A percentile compares a stretch with the other conserved stretches of the same genome.
These are phyloP conservation scores for Botia kubotai DNA, from an alignment of 2,797 vertebrate species.

Conservation along the genomic window DNA sequence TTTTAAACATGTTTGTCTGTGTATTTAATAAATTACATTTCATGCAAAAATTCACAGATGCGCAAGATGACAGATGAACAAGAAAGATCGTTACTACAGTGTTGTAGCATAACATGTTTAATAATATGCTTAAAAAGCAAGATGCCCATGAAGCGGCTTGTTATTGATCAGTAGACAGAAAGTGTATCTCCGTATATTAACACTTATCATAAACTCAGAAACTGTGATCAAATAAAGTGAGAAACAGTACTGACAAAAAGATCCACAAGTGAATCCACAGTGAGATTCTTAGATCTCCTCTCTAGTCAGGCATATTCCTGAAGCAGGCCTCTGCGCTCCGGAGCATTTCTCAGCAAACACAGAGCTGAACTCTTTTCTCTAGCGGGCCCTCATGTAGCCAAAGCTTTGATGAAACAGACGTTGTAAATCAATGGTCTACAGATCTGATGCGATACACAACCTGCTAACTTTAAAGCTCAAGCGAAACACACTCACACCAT, in stretches of 20 bases:
- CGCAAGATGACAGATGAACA: neutral
- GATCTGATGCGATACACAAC: neutral
- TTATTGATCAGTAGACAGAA: neutral
- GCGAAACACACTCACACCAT: neutral
- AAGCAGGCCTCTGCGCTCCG: constrained; percentile 16
- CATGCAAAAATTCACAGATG: neutral
- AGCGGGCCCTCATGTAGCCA: no score
- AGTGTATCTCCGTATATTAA: neutral
- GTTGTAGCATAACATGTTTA: neutral
- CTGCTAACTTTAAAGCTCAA: neutral
- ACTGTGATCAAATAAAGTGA: neutral
- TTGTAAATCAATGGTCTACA: neutral
- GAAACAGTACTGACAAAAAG: neutral
- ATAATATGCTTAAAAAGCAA: neutral
- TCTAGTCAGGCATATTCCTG: neutral
- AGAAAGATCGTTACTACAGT: neutral
- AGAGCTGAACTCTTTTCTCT: neutral
- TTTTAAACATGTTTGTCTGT: neutral
- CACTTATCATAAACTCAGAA: neutral
- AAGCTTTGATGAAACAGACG: no score
- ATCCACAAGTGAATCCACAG: neutral
- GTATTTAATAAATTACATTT: neutral
- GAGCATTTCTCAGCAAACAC: neutral
- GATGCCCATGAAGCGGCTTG: neutral
- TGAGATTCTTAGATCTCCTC: neutral